A percentile compares a stretch with the other conserved stretches of the same genome.
Conservation (phyloP, 2,113 vertebrate species). For the Cettia cetti region DNA sequence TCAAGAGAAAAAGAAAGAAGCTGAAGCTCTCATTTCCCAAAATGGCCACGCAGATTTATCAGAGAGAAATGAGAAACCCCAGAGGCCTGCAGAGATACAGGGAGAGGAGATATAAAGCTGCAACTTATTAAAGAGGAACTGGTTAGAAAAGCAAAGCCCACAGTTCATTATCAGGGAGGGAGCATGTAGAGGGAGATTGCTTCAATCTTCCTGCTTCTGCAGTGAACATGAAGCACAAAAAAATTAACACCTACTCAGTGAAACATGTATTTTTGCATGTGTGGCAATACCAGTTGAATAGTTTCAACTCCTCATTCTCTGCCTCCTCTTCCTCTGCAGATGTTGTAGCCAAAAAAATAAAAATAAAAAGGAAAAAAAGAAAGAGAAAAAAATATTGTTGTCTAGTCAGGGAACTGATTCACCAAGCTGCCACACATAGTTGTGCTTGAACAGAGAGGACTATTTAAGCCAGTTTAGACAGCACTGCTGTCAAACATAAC, state of each 20-base stretch:
- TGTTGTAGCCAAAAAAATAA: background rate
- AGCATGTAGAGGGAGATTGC: background rate
- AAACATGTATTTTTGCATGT: background rate
- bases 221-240: background rate
- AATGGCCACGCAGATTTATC: background rate
- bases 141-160: background rate
- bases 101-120: background rate
- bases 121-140: background rate
- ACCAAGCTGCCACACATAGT: background rate
- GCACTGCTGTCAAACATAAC: background rate
- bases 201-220: background rate
- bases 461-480: slow-evolving; percentile 15
- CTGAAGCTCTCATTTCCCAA: background rate
- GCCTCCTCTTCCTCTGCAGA: background rate
- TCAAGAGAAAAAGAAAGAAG: background rate
- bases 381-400: background rate
- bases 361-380: too few species aligned
- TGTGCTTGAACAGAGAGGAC: slow-evolving; percentile 9
- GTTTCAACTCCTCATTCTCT: background rate
- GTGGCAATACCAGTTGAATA: background rate
- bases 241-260: background rate
- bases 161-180: background rate
- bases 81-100: background rate
- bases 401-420: background rate
- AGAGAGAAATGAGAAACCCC: background rate